A percentile compares a stretch with the other conserved stretches of the same genome.
phyloP scores from a whole-genome alignment of 2,888 invertebrate genomes.

The Aphrophora alni region DNA sequence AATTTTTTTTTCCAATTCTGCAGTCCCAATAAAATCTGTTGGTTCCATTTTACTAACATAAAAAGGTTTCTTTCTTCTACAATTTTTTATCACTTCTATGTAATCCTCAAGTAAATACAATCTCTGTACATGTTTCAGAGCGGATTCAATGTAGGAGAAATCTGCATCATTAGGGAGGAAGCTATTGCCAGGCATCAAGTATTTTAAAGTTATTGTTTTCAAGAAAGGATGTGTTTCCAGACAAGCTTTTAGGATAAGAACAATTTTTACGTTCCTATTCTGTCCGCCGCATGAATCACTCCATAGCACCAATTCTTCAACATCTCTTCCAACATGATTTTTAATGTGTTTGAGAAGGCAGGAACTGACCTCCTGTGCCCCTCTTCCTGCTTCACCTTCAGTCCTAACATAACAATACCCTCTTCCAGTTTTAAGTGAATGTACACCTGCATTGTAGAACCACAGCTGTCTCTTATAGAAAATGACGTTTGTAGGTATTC shows the following conservation, averaged over 20 bases:
- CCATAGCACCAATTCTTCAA: slow-evolving; percentile 38
- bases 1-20: slow-evolving; percentile 34
- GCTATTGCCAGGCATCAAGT: slow-evolving; percentile 45
- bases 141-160: slow-evolving; percentile 49
- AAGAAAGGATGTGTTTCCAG: slow-evolving; percentile 42
- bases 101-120: slow-evolving; percentile 38
- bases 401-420: slow-evolving; percentile 51
- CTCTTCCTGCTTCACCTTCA: slow-evolving; percentile 50
- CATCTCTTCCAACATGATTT: slow-evolving; percentile 9
- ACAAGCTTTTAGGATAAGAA: slow-evolving; percentile 45
- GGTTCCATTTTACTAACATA: slow-evolving; percentile 40
- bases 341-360: slow-evolving; percentile 47
- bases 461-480: slow-evolving; percentile 51
- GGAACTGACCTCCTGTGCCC: slow-evolving; percentile 51
- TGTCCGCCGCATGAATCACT: slow-evolving; percentile 49
- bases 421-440: slow-evolving; percentile 42
- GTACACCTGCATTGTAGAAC: slow-evolving; percentile 50
- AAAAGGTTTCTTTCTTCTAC: slow-evolving; percentile 43
- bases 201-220: slow-evolving; percentile 42
- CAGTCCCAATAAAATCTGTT: slow-evolving; percentile 34
- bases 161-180: slow-evolving; percentile 47
- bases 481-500: slow-evolving; percentile 49
- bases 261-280: slow-evolving; percentile 47
- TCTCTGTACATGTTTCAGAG: slow-evolving; percentile 43
- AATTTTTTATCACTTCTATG: slow-evolving; percentile 34